Percentiles rank a stretch among this genome's conserved stretches.
phyloP scores from a whole-genome alignment of 2,797 vertebrate species.

The Periparus ater region DNA sequence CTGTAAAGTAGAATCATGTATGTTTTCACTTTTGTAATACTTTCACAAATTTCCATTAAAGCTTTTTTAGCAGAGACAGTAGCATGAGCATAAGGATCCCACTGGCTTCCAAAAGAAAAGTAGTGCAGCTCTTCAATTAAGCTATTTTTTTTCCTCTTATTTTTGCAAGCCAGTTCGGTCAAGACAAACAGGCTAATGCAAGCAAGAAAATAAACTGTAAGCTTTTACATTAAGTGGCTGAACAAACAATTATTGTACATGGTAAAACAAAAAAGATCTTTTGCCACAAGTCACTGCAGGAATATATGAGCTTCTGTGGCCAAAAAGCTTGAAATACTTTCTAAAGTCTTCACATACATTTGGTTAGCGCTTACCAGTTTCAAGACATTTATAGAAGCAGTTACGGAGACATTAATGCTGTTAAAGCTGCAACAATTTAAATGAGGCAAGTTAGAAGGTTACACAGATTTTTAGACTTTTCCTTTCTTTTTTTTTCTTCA shows the following conservation, averaged over 20 bases:
- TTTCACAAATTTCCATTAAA: conserved; percentile 70
- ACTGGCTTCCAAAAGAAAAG: conserved; percentile 53
- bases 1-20: conserved; percentile 75
- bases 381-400: conserved; percentile 41
- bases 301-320: conserved; percentile 35
- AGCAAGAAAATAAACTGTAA: conserved; percentile 46
- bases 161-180: conserved; percentile 57
- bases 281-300: conserved; percentile 46
- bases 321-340: conserved; percentile 12
- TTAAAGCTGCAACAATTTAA: conserved; percentile 59
- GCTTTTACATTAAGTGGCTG: conserved; percentile 13
- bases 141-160: conserved; percentile 11
- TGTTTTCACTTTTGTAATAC: conserved; percentile 45
- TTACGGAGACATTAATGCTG: conserved; percentile 53
- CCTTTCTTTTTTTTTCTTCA: background rate
- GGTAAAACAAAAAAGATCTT: conserved; percentile 21
- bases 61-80: conserved; percentile 65
- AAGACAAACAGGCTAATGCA: conserved; percentile 51
- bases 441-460: conserved; percentile 25
- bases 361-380: conserved; percentile 50
- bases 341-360: conserved; percentile 23
- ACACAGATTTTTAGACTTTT: background rate
- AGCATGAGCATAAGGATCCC: conserved; percentile 44
- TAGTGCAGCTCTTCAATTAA: conserved; percentile 8
- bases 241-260: conserved; percentile 41